Percentiles rank a stretch among this genome's conserved stretches.
Evolutionary conservation across 2,888 invertebrate genomes (phyloP).

Genomic region (Aphrophora alni): DNA sequence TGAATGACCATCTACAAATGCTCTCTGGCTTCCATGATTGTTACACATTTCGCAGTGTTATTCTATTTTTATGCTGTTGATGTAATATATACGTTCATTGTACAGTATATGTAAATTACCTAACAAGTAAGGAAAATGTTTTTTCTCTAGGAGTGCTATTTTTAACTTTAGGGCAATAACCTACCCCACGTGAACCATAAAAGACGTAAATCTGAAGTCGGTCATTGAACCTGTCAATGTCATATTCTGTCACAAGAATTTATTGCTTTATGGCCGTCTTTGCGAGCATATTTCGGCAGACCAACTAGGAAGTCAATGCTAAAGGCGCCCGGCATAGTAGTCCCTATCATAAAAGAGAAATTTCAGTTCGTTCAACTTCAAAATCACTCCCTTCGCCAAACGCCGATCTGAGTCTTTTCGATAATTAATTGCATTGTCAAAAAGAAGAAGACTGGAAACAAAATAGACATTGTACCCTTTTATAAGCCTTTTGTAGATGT

Average conservation of each 20-base stretch:
- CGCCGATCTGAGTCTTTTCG: background rate
- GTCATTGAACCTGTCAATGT: background rate
- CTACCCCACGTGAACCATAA: too few species aligned
- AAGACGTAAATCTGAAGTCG: background rate
- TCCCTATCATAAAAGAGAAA: background rate
- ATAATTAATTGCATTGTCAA: slow-evolving; percentile 2
- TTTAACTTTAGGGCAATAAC: too few species aligned
- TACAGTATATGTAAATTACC: too few species aligned
- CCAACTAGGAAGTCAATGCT: background rate
- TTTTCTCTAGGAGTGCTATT: too few species aligned
- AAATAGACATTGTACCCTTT: background rate
- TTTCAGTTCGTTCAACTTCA: background rate
- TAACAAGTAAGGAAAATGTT: too few species aligned
- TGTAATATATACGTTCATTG: too few species aligned
- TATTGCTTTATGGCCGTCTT: background rate
- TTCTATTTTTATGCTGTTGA: too few species aligned
- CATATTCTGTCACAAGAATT: background rate
- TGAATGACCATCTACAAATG: too few species aligned
- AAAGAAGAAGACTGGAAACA: background rate
- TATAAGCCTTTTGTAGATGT: background rate
- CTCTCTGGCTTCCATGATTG: too few species aligned
- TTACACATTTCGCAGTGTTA: too few species aligned
- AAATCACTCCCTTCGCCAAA: background rate
- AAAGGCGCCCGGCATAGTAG: background rate
- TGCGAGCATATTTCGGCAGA: background rate